A percentile compares a stretch with the other conserved stretches of the same genome.
Evolutionary conservation across 2,888 invertebrate species (phyloP).

Genomic region (Hyalella azteca): DNA sequence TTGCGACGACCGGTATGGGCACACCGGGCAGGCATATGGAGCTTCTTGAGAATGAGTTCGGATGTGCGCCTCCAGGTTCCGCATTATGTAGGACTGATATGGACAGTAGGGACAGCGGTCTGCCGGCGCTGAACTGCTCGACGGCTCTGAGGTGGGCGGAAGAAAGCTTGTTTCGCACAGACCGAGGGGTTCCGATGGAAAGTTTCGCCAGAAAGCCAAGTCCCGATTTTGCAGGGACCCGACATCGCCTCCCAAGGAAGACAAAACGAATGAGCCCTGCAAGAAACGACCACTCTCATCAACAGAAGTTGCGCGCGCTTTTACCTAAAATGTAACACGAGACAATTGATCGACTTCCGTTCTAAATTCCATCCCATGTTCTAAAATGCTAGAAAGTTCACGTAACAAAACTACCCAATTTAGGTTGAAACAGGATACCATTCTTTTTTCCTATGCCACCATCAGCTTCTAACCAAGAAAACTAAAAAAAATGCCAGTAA

Average conservation of each 20-base stretch:
- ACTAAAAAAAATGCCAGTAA: too few relatives aligned
- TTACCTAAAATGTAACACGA: background rate
- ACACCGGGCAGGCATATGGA: conserved; percentile 49
- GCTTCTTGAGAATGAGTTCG: conserved; percentile 48
- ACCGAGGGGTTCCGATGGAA: conserved; percentile 48
- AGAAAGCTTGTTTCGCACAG: conserved; percentile 45
- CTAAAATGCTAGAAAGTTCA: too few relatives aligned
- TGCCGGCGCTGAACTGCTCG: conserved; percentile 37
- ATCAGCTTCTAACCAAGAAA: too few relatives aligned
- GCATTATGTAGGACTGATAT: conserved; percentile 41
- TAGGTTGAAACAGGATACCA: too few relatives aligned
- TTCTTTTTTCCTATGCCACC: too few relatives aligned
- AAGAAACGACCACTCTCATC: conserved; percentile 16
- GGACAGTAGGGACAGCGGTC: conserved; percentile 42
- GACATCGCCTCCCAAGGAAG: background rate
- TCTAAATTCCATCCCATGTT: too few relatives aligned
- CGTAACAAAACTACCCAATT: too few relatives aligned
- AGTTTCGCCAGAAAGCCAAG: conserved; percentile 21
- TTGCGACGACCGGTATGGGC: conserved; percentile 45
- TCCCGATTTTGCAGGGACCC: background rate
- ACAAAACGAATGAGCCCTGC: conserved; percentile 21
- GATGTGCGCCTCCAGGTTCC: conserved; percentile 48
- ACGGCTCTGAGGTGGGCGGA: conserved; percentile 42
- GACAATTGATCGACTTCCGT: too few relatives aligned
- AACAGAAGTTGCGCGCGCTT: conserved; percentile 1